phyloP scores from a whole-genome alignment of 2,888 invertebrate genomes.

The Diachrysia chrysitis region DNA sequence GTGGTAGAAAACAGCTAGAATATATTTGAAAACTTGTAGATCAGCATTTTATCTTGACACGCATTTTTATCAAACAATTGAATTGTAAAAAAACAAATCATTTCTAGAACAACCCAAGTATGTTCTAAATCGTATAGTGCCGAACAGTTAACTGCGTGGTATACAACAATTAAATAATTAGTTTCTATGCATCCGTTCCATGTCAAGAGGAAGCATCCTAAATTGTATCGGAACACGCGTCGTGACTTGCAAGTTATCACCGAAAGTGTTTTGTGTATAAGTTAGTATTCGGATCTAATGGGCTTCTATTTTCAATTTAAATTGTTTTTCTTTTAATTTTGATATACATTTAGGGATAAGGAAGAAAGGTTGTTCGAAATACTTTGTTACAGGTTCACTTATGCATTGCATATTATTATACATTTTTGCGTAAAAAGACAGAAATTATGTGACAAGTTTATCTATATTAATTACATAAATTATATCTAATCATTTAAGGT shows the following conservation, averaged over 20 bases:
- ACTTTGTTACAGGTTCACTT: too few relatives aligned
- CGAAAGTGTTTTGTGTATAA: not conserved
- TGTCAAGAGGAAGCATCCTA: conserved; percentile 41
- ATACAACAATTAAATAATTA: conserved; percentile 29
- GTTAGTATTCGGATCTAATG: not conserved
- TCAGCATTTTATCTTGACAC: not conserved
- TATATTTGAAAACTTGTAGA: too few relatives aligned
- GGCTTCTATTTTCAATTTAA: not conserved
- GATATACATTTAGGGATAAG: not conserved
- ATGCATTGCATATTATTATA: too few relatives aligned
- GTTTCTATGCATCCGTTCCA: conserved; percentile 30
- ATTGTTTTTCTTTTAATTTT: conserved; percentile 5
- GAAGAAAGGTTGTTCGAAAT: not conserved
- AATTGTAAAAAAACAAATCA: not conserved
- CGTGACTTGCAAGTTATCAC: conserved; percentile 17
- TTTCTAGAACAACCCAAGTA: not conserved
- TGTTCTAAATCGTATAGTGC: conserved; percentile 12
- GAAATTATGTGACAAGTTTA: not conserved
- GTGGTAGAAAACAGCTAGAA: too few relatives aligned
- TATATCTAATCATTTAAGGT: conserved; percentile 43
- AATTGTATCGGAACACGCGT: conserved; percentile 41
- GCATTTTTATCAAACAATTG: not conserved
- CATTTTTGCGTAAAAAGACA: not conserved
- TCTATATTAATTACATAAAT: conserved; percentile 28
- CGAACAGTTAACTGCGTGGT: conserved; percentile 35